Evolutionary conservation across 1,140 invertebrate genomes (phyloP), one percentile per base, ranked within the genome.

Genomic region (Orussus abietinus): DNA sequence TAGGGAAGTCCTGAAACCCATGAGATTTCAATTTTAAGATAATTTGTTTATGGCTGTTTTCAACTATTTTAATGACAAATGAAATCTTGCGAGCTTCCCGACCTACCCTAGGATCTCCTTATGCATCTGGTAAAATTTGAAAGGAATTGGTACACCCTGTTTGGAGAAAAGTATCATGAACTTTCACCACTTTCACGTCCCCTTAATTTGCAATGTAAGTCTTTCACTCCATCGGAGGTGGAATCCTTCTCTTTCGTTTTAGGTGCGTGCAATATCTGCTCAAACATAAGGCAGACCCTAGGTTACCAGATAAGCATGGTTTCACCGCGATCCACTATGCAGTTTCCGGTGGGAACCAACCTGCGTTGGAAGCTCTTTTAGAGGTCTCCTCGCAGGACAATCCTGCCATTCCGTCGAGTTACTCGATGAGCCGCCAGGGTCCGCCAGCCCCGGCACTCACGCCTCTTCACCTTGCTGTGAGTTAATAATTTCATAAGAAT

Each of bases 191-290:
- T n/a, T n/a, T n/a, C n/a, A n/a, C n/a, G n/a, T n/a, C n/a, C n/a
- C n/a, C n/a, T n/a, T n/a, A n/a, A n/a, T n/a, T n/a, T n/a, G n/a
- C n/a, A n/a, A n/a, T n/a, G n/a, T n/a, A n/a, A n/a, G n/a, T n/a
- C n/a, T n/a, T n/a, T n/a, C n/a, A n/a, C n/a, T n/a, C n/a, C n/a
- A n/a, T n/a, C n/a, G n/a, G n/a, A n/a, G n/a, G n/a, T n/a, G n/a
- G 7, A 19, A 17, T 40, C 22, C 41, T 17, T 35, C 14, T 25
- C 14, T 37, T 30, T 49, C n/a, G n/a, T 53, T 59, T n/a, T 46
- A 78, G 75, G 38, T 79, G 79, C 49, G 75, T 83, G 3, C 72
- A 80, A 39, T 75, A 79, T 44, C 57, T 84, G 13, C 45, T 84
- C 10, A 66, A 76, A 28, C 75, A 80, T 49, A 77, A 75, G 49